Base-by-base conservation (phyloP, 2,888 invertebrate species). In the Alsophila aescularia region DNA sequence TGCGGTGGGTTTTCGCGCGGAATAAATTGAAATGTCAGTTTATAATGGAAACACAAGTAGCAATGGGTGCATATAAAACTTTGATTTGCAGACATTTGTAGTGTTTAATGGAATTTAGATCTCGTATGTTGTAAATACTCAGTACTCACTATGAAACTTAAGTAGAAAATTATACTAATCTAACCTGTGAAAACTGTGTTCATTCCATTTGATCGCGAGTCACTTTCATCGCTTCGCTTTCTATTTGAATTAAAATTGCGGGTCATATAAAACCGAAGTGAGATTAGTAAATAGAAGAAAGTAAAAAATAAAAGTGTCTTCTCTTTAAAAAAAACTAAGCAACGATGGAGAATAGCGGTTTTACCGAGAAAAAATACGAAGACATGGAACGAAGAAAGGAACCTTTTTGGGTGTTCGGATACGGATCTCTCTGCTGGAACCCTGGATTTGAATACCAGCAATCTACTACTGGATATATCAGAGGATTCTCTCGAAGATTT, bases 381-480 rank as follows among this genome's bases (percentile, higher is more conserved):
- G 43, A 44, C 16, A 29, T 18, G 5, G 55, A 50, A 1, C 65
- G 69, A 45, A 77, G 85, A 64, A 90, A 82, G 42, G 92, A 92
- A 54, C 90, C 92, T 14, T 81, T 96, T 77, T 99, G 98, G 98
- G 94, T 99, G 18, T 99, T 98, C 78, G 99, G 98, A 0, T 99
- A 99, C 74, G 99, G 99, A 2, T 98, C 98, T 0, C 86, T 99
- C 42, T 97, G 98, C 86, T 99, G 98, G 98, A 94, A 96, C 85
- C 97, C 97, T 0, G 98, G 98, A 45, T 98, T 99, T 81, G 95
- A 95, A 47, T 98, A 95, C 79, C 93, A 94, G 70, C 94, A 95
- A 73, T 95, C 96, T 54, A 89, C 96, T 10, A 94, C 95, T 10
- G 98, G 99, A n/a, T 95, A 95, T 75, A 93, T 97, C 8, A 93